Conservation (phyloP, 2,888 invertebrate genomes). For the Caenorhabditis sulstoni region DNA sequence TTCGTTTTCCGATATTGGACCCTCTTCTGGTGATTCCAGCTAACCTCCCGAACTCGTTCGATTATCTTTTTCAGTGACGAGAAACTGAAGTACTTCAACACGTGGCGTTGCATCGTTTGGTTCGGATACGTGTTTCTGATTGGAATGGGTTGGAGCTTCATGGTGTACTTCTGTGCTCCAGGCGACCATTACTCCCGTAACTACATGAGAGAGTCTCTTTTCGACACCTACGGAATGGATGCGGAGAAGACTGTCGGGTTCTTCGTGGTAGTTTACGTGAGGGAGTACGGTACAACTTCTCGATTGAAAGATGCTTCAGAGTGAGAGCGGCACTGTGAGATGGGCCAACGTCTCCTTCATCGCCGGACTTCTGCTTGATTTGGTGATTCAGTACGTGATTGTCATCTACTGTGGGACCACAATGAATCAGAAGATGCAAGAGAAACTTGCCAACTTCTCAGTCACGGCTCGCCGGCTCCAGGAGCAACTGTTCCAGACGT, state of each 20-base stretch:
- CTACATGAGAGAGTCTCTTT: slow-evolving; percentile 21
- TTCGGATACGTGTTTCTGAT: slow-evolving; percentile 31
- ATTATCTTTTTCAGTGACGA: slow-evolving; percentile 15
- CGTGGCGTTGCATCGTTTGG: slow-evolving; percentile 26
- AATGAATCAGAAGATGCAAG: slow-evolving; percentile 31
- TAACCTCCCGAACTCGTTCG: too few species aligned
- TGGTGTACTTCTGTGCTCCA: slow-evolving; percentile 36
- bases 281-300: background rate
- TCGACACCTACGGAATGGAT: slow-evolving; percentile 32
- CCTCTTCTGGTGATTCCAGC: slow-evolving; percentile 2
- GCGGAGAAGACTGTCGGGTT: slow-evolving; percentile 31
- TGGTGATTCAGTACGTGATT: slow-evolving; percentile 32
- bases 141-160: slow-evolving; percentile 36
- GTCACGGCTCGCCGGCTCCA: slow-evolving; percentile 18
- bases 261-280: slow-evolving; percentile 23
- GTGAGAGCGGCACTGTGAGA: slow-evolving; percentile 4
- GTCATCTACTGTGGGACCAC: slow-evolving; percentile 29
- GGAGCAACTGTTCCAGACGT: slow-evolving; percentile 30
- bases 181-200: slow-evolving; percentile 15
- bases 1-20: slow-evolving; percentile 38
- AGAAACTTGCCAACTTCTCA: slow-evolving; percentile 25
- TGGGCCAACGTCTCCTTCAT: slow-evolving; percentile 34
- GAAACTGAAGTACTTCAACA: slow-evolving; percentile 29
- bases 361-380: slow-evolving; percentile 15
- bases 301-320: slow-evolving; percentile 7